Evolutionary conservation across 2,113 vertebrate genomes (phyloP).

Genomic region (Natator depressus): DNA sequence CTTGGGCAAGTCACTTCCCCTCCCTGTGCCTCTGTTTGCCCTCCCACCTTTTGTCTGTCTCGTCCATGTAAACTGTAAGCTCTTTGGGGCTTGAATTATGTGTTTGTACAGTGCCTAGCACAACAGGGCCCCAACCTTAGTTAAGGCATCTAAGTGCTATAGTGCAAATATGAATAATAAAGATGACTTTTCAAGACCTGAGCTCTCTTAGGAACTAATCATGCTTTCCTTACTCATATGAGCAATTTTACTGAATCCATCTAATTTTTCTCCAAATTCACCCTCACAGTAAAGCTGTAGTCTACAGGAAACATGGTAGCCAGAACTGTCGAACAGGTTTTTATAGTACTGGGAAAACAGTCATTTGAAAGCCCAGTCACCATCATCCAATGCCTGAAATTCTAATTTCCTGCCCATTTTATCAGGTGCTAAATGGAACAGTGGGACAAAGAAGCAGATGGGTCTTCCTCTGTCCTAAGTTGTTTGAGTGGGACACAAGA

Average conservation of each 20-base stretch:
- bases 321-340: background rate
- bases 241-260: background rate
- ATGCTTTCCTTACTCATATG: background rate
- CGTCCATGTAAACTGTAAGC: background rate
- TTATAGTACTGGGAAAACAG: background rate
- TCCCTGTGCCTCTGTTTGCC: background rate
- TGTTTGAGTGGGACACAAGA: background rate
- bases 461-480: background rate
- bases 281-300: background rate
- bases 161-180: background rate
- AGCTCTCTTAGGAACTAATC: background rate
- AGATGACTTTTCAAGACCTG: background rate
- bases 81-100: background rate
- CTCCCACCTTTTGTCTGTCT: background rate
- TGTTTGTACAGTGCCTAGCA: background rate
- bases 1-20: background rate
- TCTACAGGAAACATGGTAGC: background rate
- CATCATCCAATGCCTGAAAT: background rate
- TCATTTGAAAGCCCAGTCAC: background rate
- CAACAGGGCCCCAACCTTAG: background rate
- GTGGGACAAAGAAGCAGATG: background rate
- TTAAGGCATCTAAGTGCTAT: background rate
- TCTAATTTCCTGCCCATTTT: background rate
- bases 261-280: background rate
- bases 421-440: background rate